A percentile compares a stretch with the other conserved stretches of the same genome.
Conservation (phyloP, 2,113 vertebrate species). For the Donacobius atricapilla region DNA sequence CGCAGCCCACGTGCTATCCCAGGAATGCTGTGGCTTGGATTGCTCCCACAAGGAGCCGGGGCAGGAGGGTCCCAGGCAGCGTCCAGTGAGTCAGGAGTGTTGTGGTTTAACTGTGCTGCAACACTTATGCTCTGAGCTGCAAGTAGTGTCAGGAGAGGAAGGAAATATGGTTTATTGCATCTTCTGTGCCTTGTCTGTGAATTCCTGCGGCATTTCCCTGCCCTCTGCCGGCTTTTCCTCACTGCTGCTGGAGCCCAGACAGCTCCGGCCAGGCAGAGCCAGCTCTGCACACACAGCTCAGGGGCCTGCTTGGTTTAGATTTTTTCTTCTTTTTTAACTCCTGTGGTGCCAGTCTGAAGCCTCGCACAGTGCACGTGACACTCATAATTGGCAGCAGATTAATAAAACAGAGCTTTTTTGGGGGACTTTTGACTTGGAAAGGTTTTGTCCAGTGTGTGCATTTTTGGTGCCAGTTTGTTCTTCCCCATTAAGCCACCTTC, state of each 20-base stretch:
- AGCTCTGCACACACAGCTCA: neutral
- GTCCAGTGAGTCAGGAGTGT: neutral
- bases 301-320: neutral
- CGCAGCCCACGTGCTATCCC: neutral
- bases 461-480: neutral
- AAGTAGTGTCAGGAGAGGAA: neutral
- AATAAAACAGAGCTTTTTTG: slow-evolving; percentile 7
- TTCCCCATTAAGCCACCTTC: neutral
- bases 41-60: neutral
- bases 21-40: neutral
- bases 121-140: neutral
- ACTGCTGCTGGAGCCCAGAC: neutral
- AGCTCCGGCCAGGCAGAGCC: neutral
- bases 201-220: neutral
- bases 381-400: neutral
- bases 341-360: neutral
- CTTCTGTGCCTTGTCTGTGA: neutral
- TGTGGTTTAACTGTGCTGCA: neutral
- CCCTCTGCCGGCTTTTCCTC: slow-evolving; percentile 16
- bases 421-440: neutral
- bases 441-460: neutral
- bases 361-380: neutral
- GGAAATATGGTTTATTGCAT: neutral
- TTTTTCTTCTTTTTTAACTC: neutral
- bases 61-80: neutral